Evolutionary conservation across 2,888 invertebrate genomes (phyloP), one percentile per base, ranked within the genome.

Genomic region (Netelia inedita): DNA sequence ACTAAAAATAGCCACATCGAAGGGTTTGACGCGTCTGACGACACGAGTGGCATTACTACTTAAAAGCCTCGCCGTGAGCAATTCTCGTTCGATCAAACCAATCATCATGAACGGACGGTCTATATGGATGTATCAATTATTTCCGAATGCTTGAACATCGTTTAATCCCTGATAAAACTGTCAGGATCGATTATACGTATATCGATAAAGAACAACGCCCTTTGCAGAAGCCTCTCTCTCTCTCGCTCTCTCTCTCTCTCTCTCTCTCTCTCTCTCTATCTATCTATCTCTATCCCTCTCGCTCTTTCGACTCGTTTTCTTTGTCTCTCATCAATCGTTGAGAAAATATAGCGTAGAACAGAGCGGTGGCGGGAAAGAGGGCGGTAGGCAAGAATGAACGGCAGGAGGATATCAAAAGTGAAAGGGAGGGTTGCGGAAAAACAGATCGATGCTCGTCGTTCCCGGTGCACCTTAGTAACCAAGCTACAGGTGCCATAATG

Each of bases 401-500:
- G n/a, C 41, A 10, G 28, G n/a, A 41, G 35, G 50, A 6, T 28
- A 59, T 10, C 63, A n/a, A 81, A 73, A 74, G 79, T 66, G 68
- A 76, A 85, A 81, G 72, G 82, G 87, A 80, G 83, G 82, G 71
- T 59, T 46, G 74, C 73, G 79, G 50, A 69, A 82, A 84, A 87
- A 85, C 83, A 82, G 80, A 87, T 86, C 85, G 86, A 87, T 85
- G 69, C 74, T 86, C 66, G 76, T 59, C 46, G 55, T 72, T 79
- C 23, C 35, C 55, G 66, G 76, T 75, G 72, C 71, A 79, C 75
- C 79, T 79, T 79, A 76, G 55, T 80, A 79, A 79, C 57, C 65
- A 79, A 82, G 86, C 86, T 85, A 87, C 87, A 87, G 86, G 87
- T 87, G 86, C 53, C 53, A 1, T 5, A 28, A 28, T 50, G 53